A percentile compares a stretch with the other conserved stretches of the same genome.
phyloP scores from a whole-genome alignment of 2,797 vertebrate species.

The Bovichtus diacanthus region DNA sequence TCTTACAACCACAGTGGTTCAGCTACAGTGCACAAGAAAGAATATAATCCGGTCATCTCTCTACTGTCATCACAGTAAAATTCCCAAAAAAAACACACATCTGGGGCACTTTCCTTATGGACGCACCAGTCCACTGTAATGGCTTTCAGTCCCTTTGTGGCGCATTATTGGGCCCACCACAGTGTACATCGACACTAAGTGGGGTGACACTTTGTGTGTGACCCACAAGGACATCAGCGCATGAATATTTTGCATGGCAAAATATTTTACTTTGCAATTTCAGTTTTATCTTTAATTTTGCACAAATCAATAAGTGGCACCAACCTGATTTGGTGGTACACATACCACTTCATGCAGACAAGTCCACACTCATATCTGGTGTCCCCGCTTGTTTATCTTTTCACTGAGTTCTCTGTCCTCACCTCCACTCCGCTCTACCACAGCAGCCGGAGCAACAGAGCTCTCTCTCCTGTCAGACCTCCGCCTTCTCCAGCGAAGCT shows the following conservation, averaged over 20 bases:
- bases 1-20: background rate
- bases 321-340: slow-evolving; percentile 6
- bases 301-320: background rate
- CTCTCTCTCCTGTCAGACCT: slow-evolving; percentile 43
- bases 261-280: background rate
- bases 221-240: background rate
- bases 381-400: slow-evolving; percentile 44
- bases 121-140: background rate
- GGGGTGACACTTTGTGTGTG: too few species aligned
- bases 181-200: background rate
- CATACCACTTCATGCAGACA: slow-evolving; percentile 10
- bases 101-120: background rate
- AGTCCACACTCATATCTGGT: slow-evolving; percentile 39
- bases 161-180: background rate
- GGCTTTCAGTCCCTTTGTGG: background rate
- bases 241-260: background rate
- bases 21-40: background rate
- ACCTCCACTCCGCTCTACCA: slow-evolving; percentile 36
- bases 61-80: background rate
- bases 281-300: background rate
- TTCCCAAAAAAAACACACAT: background rate
- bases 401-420: slow-evolving; percentile 54
- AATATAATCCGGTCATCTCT: background rate
- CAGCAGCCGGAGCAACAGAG: slow-evolving; percentile 45
- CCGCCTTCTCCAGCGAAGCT: slow-evolving; percentile 51